Conservation (phyloP, 1,140 invertebrate genomes). For the Diabrotica undecimpunctata region DNA sequence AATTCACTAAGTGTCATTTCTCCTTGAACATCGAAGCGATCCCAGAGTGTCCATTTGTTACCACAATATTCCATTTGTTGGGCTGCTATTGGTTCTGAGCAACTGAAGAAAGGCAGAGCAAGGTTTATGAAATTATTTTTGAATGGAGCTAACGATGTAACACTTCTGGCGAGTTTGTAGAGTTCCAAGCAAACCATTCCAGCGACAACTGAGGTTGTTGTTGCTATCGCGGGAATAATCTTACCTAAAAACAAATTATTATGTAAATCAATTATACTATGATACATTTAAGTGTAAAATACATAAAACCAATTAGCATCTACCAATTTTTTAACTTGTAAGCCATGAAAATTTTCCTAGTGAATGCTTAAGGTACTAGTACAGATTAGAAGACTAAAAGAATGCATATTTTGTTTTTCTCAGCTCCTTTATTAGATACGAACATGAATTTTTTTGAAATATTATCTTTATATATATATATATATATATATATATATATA, state of each 20-base stretch:
- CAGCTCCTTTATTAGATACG: no score
- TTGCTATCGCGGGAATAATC: conserved; percentile 99
- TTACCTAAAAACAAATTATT: conserved; percentile 67
- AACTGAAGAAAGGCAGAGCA: conserved; percentile 94
- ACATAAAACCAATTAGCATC: no score
- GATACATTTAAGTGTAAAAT: neutral
- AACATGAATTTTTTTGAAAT: no score
- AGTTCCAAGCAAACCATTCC: conserved; percentile 93
- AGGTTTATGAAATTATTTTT: conserved; percentile 98
- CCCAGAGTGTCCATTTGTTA: conserved; percentile 96
- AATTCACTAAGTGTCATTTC: conserved; percentile 93
- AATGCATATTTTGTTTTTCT: no score
- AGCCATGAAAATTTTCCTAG: no score
- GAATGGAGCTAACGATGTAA: conserved; percentile 69
- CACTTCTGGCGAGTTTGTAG: conserved; percentile 79
- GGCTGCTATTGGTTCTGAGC: conserved; percentile 91
- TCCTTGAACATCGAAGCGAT: conserved; percentile 92
- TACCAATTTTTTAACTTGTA: no score
- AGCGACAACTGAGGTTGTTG: conserved; percentile 94
- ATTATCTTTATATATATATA: no score
- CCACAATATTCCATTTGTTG: conserved; percentile 92
- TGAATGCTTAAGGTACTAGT: no score
- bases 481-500: no score
- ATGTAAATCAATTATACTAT: neutral
- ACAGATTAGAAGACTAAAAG: no score